Base-by-base conservation (phyloP, 2,888 invertebrate species). In the Oligia fasciuncula region DNA sequence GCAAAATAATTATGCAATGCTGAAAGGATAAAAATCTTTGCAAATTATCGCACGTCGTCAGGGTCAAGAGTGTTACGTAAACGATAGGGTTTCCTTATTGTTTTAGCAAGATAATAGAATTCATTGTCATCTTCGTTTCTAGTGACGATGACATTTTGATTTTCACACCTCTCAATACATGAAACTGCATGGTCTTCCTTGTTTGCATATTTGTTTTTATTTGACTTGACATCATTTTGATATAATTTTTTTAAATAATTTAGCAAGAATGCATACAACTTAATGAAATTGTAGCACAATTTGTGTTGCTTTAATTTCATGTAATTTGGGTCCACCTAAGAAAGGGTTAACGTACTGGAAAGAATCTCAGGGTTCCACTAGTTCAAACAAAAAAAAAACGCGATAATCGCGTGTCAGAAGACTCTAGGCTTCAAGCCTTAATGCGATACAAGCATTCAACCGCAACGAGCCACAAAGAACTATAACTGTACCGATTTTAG, bases 401-500 rank as follows among this genome's bases (percentile, higher is more conserved):
- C 46, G 65, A 73, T 69, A 83, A 60, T 86, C 77, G 85, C 85
- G 81, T 88, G 81, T 81, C 75, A 14, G 66, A 78, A 76, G 65
- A 86, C 77, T 78, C 77, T 78, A 81, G 75, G 76, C 71, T 88
- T 77, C 46, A 73, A 79, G 77, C 57, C 74, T 80, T 75, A 86
- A 84, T 83, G 80, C 77, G 70, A 77, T 86, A 79, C 75, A 74
- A 86, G 65, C 78, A 80, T 85, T 80, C 81, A 85, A 85, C 80
- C 71, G 75, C 77, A 80, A 85, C 85, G 71, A 81, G 73, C 51
- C 83, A 84, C 82, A 87, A 84, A 88, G 80, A 85, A 86, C 79
- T 76, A 73, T 87, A 86, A 88, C 84, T 75, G 86, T 81, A 79
- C 81, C 81, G 79, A 84, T 85, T 85, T 81, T 77, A 80, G 83